Evolutionary conservation across 2,888 invertebrate species (phyloP).

Genomic region (Ophion ellenae): DNA sequence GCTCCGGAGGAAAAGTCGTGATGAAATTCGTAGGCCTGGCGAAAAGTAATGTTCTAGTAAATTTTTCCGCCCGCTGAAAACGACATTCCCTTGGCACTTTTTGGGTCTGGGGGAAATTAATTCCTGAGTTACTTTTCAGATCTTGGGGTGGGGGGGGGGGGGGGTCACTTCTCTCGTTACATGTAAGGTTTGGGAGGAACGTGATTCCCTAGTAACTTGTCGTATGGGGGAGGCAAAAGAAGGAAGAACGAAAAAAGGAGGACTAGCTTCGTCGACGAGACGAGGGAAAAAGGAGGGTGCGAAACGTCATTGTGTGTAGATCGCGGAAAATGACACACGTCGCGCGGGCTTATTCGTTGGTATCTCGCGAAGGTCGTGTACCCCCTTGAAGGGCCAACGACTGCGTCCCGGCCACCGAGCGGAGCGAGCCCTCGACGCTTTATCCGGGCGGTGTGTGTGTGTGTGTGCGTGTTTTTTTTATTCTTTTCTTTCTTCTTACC

Average conservation of each 20-base stretch:
- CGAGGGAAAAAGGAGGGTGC: too few species aligned
- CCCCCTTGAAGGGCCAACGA: conserved; percentile 49
- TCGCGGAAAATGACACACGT: neutral
- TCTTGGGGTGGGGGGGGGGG: too few species aligned
- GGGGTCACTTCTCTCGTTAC: neutral
- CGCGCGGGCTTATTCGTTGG: neutral
- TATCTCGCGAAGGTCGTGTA: conserved; percentile 34
- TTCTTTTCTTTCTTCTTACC: conserved; percentile 21
- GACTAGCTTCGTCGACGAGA: too few species aligned
- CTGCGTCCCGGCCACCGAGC: conserved; percentile 28
- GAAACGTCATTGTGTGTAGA: too few species aligned
- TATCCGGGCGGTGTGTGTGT: too few species aligned
- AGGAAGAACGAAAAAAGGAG: neutral
- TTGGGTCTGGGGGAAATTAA: too few species aligned
- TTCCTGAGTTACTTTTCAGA: too few species aligned
- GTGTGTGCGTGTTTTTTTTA: neutral
- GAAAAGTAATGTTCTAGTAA: too few species aligned
- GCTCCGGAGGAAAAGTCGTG: too few species aligned
- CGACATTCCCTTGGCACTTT: too few species aligned
- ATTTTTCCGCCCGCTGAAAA: too few species aligned
- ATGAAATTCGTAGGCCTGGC: too few species aligned
- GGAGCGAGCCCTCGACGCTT: neutral
- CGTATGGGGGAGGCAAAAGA: neutral
- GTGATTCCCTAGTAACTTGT: neutral
- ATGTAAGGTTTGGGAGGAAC: neutral